Base-by-base conservation (phyloP, 2,888 invertebrate species). In the Petrolisthes manimaculis region DNA sequence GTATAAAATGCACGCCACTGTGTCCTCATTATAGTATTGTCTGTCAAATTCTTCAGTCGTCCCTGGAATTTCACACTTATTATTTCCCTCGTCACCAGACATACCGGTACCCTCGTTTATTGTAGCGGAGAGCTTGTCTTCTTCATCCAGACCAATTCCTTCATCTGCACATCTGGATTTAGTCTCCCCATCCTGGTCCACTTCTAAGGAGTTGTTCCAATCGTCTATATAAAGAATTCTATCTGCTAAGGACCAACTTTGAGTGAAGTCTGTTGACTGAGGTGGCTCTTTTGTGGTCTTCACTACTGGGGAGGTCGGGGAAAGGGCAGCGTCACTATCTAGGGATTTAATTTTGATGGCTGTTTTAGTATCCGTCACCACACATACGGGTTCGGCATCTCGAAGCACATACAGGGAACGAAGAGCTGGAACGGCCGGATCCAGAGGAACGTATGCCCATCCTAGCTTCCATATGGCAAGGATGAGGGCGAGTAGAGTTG, bases 1-100 rank as follows among this genome's bases (percentile, higher is more conserved):
- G 92, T 97, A 97, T 24, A 97, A 93, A 21, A 97, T 95, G 83
- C 96, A 95, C 0, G 95, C 96, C 51, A 89, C 53, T 21, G 61
- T 61, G 21, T 85, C 79, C 37, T 24, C 78, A 53, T 51, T 71
- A n/a, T 71, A 71, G 21, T 61, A 4, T n/a, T 14, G 61, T 12
- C 18, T 61, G 56, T 82, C 56, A n/a, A n/a, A n/a, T 14, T 82
- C 71, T n/a, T 14, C 14, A n/a, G n/a, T 71, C 37, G 37, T 37
- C 2, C 37, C 37, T 37, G 37, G 37, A 37, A 37, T 37, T n/a
- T 71, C 71, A 71, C 21, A n/a, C 12, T 61, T 2, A 61, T 61
- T 61, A n/a, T 71, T 71, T n/a, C 8, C 71, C 8, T n/a, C 14
- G 6, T 71, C 21, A n/a, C 6, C 21, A 18, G 6, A n/a, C 14